Base-by-base conservation (phyloP, 1,140 invertebrate genomes). In the Dreissena polymorpha region DNA sequence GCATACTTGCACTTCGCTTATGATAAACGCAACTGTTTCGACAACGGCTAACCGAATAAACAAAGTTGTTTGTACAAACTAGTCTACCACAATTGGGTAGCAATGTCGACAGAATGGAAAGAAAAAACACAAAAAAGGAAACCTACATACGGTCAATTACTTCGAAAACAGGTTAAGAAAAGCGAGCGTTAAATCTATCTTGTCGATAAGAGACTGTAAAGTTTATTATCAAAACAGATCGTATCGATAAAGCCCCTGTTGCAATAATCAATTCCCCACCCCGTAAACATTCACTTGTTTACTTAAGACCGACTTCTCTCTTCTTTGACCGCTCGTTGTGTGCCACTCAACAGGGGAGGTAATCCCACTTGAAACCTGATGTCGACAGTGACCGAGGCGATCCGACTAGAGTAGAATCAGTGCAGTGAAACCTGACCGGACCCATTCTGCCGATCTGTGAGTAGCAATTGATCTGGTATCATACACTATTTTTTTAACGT, bases 151-250 rank as follows among this genome's bases (percentile, higher is more conserved):
- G 18, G 60, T 63, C 60, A 63, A 21, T 63, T n/a, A 21, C 18
- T 25, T 39, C 25, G 18, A 18, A 69, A n/a, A 21, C 18, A 27
- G 67, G 67, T 27, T 29, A 69, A 69, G 23, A 69, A 27, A 69
- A 27, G 67, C 23, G 23, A 27, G n/a, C 67, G 67, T 69, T 27
- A 69, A 69, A 21, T 39, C 39, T 39, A 39, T 39, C 39, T 39
- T 39, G 39, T 39, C 39, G 39, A 39, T 39, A 39, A 39, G 39
- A 39, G 39, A 39, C 39, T 39, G 39, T 39, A 25, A 55, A 55
- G 76, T 51, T 78, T 78, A 65, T 60, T 67, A 64, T 67, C 25
- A 18, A 78, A 78, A 78, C 76, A 78, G 76, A 78, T 78, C 65
- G 53, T 50, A 69, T 55, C 53, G 76, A 69, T 78, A 65, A 68